These are phyloP conservation scores for Auanema sp. DNA, from an alignment of 2,888 invertebrate species.

Conservation along the genomic window DNA sequence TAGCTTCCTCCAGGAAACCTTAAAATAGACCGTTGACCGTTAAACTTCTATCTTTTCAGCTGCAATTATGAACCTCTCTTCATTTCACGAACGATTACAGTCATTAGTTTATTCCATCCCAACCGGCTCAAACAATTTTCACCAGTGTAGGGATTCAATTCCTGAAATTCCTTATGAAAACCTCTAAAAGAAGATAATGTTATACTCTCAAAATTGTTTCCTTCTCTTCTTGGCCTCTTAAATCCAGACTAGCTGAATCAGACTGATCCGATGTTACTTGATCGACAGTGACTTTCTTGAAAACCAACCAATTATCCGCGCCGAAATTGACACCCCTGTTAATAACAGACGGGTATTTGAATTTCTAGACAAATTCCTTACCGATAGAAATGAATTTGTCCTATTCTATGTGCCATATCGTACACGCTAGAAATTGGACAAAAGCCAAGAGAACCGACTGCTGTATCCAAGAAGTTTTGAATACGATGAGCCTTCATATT, in stretches of 20 bases:
- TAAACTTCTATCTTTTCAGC: background rate
- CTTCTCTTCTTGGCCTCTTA: conserved; percentile 16
- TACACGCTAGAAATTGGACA: conserved; percentile 53
- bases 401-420: conserved; percentile 56
- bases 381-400: conserved; percentile 57
- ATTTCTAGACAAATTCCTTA: conserved; percentile 4
- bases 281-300: conserved; percentile 56
- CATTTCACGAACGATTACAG: conserved; percentile 57
- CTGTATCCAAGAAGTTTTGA: conserved; percentile 55
- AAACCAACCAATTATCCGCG: conserved; percentile 58
- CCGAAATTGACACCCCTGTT: conserved; percentile 56
- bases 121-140: conserved; percentile 49
- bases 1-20: conserved; percentile 58
- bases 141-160: conserved; percentile 38
- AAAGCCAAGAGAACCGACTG: conserved; percentile 55
- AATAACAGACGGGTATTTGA: conserved; percentile 3
- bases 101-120: conserved; percentile 58
- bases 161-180: conserved; percentile 7
- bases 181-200: background rate
- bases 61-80: conserved; percentile 36
- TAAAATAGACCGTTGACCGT: conserved; percentile 10
- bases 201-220: background rate
- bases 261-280: conserved; percentile 42
- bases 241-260: conserved; percentile 19
- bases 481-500: conserved; percentile 50